Percentiles rank a stretch among this genome's conserved stretches.
Evolutionary conservation across 1,140 invertebrate genomes (phyloP).

Genomic region (Trachelipus rathkii): DNA sequence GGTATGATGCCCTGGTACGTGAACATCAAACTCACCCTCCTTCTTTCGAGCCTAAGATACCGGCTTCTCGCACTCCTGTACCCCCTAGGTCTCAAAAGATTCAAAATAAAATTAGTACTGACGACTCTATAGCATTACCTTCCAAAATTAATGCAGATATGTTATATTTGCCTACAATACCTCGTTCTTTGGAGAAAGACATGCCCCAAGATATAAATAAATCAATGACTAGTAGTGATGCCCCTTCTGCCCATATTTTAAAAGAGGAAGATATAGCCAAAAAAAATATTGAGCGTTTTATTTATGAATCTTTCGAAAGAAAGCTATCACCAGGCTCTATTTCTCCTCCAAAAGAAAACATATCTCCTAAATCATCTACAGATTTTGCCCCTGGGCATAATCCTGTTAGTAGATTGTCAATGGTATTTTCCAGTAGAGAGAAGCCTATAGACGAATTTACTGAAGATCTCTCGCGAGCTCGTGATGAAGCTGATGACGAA

Average conservation of each 20-base stretch:
- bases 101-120: no score
- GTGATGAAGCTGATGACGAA: neutral
- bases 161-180: no score
- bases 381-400: neutral
- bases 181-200: no score
- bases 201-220: no score
- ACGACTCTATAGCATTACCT: no score
- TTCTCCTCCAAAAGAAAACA: neutral
- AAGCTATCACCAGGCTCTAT: no score
- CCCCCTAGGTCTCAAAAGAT: constrained; percentile 1
- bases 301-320: no score
- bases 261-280: no score
- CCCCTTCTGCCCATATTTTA: no score
- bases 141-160: no score
- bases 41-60: constrained; percentile 23
- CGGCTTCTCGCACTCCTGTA: neutral
- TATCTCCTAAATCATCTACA: neutral
- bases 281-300: no score
- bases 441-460: neutral
- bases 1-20: constrained; percentile 46
- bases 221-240: no score
- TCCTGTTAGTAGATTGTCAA: neutral
- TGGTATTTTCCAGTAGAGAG: neutral
- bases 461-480: neutral
- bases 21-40: constrained; percentile 43